These are phyloP conservation scores for Physocephala rufipes DNA, from an alignment of 2,888 invertebrate species.

Conservation along the genomic window DNA sequence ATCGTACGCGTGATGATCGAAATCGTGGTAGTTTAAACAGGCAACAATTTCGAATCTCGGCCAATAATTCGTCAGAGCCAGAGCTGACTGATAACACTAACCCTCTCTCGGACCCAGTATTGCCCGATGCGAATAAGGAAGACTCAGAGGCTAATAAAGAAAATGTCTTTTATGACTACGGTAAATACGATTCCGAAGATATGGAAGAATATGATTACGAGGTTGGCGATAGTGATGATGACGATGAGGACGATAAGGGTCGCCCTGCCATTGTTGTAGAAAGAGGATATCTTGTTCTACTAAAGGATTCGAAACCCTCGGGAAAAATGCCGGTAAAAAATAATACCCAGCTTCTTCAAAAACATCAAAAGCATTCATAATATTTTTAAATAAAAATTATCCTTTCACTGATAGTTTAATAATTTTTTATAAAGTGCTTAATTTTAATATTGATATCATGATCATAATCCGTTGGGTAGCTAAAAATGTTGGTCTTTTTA, in stretches of 20 bases:
- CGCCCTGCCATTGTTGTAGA: neutral
- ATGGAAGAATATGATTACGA: neutral
- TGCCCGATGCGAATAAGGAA: neutral
- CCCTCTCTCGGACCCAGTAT: no score
- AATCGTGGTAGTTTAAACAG: neutral
- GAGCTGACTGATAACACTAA: no score
- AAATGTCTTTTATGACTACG: neutral
- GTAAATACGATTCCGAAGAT: neutral
- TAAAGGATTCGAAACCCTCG: neutral
- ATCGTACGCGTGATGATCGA: neutral
- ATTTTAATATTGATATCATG: no score
- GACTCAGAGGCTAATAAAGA: neutral
- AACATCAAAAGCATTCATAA: no score
- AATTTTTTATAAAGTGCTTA: no score
- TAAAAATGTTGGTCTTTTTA: no score
- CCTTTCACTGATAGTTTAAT: no score
- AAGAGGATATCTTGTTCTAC: slow-evolving; percentile 9
- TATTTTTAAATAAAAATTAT: no score
- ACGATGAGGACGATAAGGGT: neutral
- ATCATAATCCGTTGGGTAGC: no score
- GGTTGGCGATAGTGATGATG: neutral
- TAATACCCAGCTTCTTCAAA: no score
- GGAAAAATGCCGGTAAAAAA: no score
- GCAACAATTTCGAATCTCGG: neutral
- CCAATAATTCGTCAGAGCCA: no score